Conservation (phyloP, 2,113 vertebrate species). For the Ancistrus triradiatus region DNA sequence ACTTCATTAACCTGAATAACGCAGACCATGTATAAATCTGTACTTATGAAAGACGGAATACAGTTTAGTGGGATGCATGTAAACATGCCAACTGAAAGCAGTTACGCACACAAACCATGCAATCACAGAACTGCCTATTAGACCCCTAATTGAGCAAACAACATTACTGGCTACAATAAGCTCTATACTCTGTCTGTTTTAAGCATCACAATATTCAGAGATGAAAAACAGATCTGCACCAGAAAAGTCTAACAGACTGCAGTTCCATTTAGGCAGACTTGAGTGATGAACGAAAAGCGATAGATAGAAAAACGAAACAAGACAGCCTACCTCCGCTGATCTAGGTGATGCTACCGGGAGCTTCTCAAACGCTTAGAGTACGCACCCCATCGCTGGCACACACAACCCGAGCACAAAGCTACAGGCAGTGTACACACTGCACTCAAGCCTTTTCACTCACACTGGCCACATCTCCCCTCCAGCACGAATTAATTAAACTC, state of each 20-base stretch:
- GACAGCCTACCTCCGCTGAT: slow-evolving; percentile 53
- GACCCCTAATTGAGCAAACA: slow-evolving; percentile 1
- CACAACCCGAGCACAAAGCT: neutral
- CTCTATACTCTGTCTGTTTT: neutral
- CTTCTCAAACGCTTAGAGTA: neutral
- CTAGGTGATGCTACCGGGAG: slow-evolving; percentile 19
- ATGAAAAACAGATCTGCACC: neutral
- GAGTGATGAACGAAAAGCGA: neutral
- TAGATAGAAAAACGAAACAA: neutral
- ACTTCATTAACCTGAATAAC: too few species aligned
- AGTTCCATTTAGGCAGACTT: too few species aligned
- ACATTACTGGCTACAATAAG: neutral
- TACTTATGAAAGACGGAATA: too few species aligned
- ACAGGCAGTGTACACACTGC: neutral
- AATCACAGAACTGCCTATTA: too few species aligned
- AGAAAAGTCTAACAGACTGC: too few species aligned
- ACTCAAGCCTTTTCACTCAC: neutral
- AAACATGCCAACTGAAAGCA: too few species aligned
- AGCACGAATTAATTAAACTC: neutral
- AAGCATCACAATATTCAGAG: neutral
- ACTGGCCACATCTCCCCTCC: neutral
- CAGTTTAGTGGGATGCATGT: too few species aligned
- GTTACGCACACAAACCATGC: too few species aligned
- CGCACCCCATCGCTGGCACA: neutral
- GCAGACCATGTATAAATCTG: too few species aligned